phyloP scores from a whole-genome alignment of 2,888 invertebrate genomes.

The Lamellibrachia columna region DNA sequence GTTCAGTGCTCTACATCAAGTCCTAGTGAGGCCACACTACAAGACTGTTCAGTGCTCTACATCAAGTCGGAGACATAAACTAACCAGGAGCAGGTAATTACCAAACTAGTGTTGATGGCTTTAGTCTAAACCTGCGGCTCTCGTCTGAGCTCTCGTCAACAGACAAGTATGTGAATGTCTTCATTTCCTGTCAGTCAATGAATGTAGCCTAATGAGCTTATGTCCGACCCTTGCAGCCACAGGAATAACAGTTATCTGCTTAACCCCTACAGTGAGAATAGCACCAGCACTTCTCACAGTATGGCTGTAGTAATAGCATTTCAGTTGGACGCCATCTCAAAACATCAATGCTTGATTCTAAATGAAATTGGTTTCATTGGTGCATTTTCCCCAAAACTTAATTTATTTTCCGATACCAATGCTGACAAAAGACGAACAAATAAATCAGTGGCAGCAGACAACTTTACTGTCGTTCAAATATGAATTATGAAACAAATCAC shows the following conservation, averaged over 20 bases:
- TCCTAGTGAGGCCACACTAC: too few relatives aligned
- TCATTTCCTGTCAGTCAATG: not conserved
- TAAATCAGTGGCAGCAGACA: too few relatives aligned
- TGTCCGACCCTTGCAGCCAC: not conserved
- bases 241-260: not conserved
- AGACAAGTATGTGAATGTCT: not conserved
- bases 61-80: not conserved
- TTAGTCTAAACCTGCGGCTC: not conserved
- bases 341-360: not conserved
- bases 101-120: not conserved
- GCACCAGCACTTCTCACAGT: not conserved
- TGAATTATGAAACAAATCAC: too few relatives aligned
- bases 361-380: not conserved
- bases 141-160: not conserved
- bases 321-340: not conserved
- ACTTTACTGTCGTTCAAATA: too few relatives aligned
- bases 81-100: not conserved
- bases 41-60: not conserved
- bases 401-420: not conserved
- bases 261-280: not conserved
- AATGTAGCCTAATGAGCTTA: not conserved
- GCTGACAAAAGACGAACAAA: too few relatives aligned
- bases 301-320: not conserved
- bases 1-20: too few relatives aligned
- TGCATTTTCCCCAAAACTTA: not conserved